Evolutionary conservation across 2,888 invertebrate genomes (phyloP).

Genomic region (Idaea straminata): DNA sequence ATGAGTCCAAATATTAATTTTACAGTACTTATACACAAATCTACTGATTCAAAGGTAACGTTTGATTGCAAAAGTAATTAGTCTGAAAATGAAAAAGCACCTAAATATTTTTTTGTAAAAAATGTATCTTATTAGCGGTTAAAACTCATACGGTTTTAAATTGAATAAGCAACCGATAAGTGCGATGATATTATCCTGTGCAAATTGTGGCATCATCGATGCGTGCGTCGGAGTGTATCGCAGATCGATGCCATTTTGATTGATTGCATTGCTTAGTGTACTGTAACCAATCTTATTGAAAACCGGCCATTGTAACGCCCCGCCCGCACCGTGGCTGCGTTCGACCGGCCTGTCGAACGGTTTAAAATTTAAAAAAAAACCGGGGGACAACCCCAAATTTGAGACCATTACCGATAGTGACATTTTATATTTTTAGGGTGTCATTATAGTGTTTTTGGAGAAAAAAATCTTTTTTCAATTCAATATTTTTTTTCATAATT

Average conservation of each 20-base stretch:
- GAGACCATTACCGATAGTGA: conserved; percentile 58
- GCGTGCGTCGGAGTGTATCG: conserved; percentile 61
- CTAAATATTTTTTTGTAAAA: not conserved
- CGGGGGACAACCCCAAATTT: conserved; percentile 72
- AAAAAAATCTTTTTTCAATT: too few species aligned
- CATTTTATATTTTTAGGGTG: conserved; percentile 70
- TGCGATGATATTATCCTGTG: conserved; percentile 31
- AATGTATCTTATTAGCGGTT: conserved; percentile 20
- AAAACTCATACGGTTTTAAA: conserved; percentile 25
- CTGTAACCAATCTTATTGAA: conserved; percentile 80
- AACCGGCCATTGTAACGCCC: conserved; percentile 75
- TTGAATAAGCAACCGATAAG: conserved; percentile 28
- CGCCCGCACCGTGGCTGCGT: conserved; percentile 69
- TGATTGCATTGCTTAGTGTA: conserved; percentile 80
- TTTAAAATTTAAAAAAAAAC: conserved; percentile 77
- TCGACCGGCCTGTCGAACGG: conserved; percentile 74
- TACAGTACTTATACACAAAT: too few species aligned
- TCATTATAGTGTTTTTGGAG: conserved; percentile 48
- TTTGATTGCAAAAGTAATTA: not conserved
- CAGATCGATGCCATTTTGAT: conserved; percentile 75
- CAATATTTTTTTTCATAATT: conserved; percentile 26
- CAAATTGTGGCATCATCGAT: conserved; percentile 40
- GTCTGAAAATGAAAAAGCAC: not conserved
- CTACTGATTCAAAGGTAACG: not conserved
- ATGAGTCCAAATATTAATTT: too few species aligned